These are phyloP conservation scores for western clawed frog (Xenopus tropicalis) DNA, from an alignment of 2,113 vertebrate species.

Conservation along the genomic window DNA sequence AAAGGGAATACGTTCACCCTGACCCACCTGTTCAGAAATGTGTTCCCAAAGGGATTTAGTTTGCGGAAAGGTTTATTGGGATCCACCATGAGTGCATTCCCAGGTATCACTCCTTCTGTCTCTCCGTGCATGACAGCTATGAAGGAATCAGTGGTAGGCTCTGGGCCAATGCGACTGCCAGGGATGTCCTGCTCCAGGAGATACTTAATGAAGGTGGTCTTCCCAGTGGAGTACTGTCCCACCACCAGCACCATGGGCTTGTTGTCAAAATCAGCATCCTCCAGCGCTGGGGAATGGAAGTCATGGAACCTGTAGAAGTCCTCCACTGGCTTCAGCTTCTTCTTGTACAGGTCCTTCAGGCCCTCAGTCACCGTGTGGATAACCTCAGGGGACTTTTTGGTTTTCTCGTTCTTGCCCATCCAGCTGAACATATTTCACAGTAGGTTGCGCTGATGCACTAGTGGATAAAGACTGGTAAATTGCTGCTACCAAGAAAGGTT, in stretches of 20 bases:
- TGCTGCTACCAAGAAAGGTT: neutral
- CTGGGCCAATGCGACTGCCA: conserved; percentile 82
- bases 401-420: conserved; percentile 74
- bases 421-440: conserved; percentile 79
- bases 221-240: conserved; percentile 90
- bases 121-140: conserved; percentile 91
- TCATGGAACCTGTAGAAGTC: conserved; percentile 82
- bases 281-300: conserved; percentile 83
- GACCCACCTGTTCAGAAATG: conserved; percentile 88
- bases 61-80: conserved; percentile 91
- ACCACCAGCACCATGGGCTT: conserved; percentile 93
- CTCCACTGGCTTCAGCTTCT: conserved; percentile 83
- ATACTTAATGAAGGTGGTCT: conserved; percentile 93
- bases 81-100: conserved; percentile 89
- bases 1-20: neutral
- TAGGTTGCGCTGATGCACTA: neutral
- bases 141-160: conserved; percentile 91
- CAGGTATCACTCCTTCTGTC: conserved; percentile 74
- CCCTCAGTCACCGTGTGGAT: conserved; percentile 83
- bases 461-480: neutral
- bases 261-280: conserved; percentile 88
- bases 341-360: conserved; percentile 78
- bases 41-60: conserved; percentile 87
- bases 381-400: conserved; percentile 75
- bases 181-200: conserved; percentile 90